Percentiles rank a stretch among this genome's conserved stretches.
Conservation (phyloP, 2,888 invertebrate genomes). For the Brenthis hecate region DNA sequence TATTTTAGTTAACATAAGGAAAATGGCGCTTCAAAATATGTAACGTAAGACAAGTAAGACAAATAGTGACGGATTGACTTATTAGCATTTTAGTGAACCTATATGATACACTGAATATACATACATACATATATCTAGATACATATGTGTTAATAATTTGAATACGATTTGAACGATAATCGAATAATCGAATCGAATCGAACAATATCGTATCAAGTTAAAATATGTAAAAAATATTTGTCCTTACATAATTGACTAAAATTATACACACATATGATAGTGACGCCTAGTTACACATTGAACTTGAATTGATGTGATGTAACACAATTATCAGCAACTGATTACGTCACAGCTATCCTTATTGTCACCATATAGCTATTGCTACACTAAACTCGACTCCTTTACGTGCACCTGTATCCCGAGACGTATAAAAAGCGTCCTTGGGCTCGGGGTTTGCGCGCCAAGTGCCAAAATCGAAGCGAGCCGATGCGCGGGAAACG, state of each 20-base stretch:
- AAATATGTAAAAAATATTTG: too few species aligned
- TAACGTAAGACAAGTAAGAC: constrained; percentile 1
- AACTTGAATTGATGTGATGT: constrained; percentile 10
- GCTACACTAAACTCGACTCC: constrained; percentile 56
- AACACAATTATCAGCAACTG: constrained; percentile 47
- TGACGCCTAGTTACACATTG: neutral
- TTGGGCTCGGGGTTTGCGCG: constrained; percentile 74
- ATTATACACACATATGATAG: too few species aligned
- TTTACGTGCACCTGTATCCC: constrained; percentile 71
- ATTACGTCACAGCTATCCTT: constrained; percentile 47
- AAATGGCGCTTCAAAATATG: constrained; percentile 6
- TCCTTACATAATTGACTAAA: too few species aligned
- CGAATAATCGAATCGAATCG: too few species aligned
- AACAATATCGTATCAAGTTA: too few species aligned
- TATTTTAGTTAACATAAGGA: constrained; percentile 7
- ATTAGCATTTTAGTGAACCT: constrained; percentile 5
- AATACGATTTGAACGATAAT: neutral
- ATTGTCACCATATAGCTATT: constrained; percentile 35
- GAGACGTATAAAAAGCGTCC: constrained; percentile 74
- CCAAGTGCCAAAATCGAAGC: constrained; percentile 78
- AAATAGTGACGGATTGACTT: neutral
- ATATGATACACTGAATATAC: neutral
- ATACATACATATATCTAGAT: neutral
- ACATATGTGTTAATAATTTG: neutral
- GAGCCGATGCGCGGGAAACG: constrained; percentile 72